Base-by-base conservation (phyloP, 2,888 invertebrate species). In the Drosophila silvestris region DNA sequence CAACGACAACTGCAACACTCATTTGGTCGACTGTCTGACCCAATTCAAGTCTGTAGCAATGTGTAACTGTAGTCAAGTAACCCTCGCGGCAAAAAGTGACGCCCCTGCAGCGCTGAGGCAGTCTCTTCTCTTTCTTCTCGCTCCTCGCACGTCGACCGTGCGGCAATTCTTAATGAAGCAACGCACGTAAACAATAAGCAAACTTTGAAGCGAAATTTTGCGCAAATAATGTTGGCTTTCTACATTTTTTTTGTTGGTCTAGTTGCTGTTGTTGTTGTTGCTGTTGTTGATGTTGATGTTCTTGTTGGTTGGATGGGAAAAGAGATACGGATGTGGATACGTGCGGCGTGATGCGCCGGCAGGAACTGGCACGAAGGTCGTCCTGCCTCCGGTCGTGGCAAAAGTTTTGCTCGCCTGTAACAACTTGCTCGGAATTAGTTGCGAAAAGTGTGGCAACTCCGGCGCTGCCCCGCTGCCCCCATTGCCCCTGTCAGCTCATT, bases 371-470 rank as follows among this genome's bases (percentile, higher is more conserved):
- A 82, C 89, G 85, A 85, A 90, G 85, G 90, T 85, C 85, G 85
- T 77, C 81, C 81, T 74, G 75, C 70, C 60, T 60, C 47, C 63
- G 81, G 67, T 70, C 67, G 74, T 62, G 59, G 74, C 70, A 67
- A 85, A 89, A 84, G 69, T 85, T 85, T 89, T 68, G 73, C 77
- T 73, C 75, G 70, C 63, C 81, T 72, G 89, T 85, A 89, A 85
- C 88, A 85, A 85, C 88, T 85, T 85, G 89, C 85, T 89, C 71
- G 72, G 79, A 85, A 85, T 85, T 90, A 85, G 85, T 85, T 85
- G 88, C 81, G 90, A 82, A 85, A 85, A 88, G 88, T 87, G 90
- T 89, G 90, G 90, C 90, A 88, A 85, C 88, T 65, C 88, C 78
- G 79, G 47, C 54, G 33, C 53, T 39, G 41, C 59, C 33, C 32